Evolutionary conservation across 2,888 invertebrate species (phyloP).

Genomic region (Drosophila lacicola): DNA sequence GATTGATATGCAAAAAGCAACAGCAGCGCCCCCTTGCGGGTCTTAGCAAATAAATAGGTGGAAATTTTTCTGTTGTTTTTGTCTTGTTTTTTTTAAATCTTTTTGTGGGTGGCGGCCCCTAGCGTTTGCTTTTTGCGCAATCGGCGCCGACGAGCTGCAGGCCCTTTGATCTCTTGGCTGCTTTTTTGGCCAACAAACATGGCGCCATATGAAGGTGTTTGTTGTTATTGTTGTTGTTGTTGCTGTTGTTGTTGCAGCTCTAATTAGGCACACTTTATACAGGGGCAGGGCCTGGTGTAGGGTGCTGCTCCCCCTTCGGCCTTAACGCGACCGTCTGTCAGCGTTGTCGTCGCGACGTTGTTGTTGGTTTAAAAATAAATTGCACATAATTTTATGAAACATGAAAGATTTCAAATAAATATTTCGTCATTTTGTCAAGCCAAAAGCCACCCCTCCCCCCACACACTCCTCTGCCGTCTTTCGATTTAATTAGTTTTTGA

Average conservation of each 20-base stretch:
- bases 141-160: slow-evolving; percentile 35
- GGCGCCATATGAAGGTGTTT: slow-evolving; percentile 61
- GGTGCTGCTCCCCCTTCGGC: slow-evolving; percentile 19
- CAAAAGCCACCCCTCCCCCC: background rate
- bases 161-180: slow-evolving; percentile 56
- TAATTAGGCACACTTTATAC: slow-evolving; percentile 73
- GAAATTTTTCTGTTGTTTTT: slow-evolving; percentile 5
- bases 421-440: slow-evolving; percentile 73
- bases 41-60: slow-evolving; percentile 26
- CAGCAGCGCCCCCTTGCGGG: slow-evolving; percentile 5
- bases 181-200: slow-evolving; percentile 62
- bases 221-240: slow-evolving; percentile 39
- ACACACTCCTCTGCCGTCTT: background rate
- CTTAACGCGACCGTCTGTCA: slow-evolving; percentile 52
- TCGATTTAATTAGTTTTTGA: slow-evolving; percentile 46
- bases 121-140: slow-evolving; percentile 53
- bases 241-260: slow-evolving; percentile 62
- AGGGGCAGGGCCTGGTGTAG: slow-evolving; percentile 12
- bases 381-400: slow-evolving; percentile 79
- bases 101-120: slow-evolving; percentile 51
- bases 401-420: slow-evolving; percentile 81
- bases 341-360: slow-evolving; percentile 45
- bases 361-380: slow-evolving; percentile 73
- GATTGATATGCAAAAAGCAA: slow-evolving; percentile 64
- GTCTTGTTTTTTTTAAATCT: background rate